Conservation (phyloP, 2,113 vertebrate species). For the Tilapia sparmanii region DNA sequence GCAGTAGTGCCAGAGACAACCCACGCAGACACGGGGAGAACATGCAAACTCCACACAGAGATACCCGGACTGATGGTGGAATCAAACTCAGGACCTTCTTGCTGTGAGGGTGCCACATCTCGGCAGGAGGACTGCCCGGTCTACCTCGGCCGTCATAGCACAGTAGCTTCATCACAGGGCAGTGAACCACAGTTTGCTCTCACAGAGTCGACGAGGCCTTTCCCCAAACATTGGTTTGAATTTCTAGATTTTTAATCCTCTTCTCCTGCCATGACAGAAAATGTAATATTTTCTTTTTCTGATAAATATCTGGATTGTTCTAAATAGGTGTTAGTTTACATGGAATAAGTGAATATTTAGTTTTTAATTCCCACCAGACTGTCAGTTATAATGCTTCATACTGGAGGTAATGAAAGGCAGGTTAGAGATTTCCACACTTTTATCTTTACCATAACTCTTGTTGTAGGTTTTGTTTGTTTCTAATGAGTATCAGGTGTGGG, state of each 20-base stretch:
- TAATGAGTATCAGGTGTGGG: too few relatives aligned
- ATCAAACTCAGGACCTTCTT: neutral
- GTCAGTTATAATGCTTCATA: neutral
- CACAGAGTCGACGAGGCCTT: neutral
- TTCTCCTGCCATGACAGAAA: too few relatives aligned
- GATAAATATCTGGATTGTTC: neutral
- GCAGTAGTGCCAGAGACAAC: rapidly evolving
- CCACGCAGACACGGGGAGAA: neutral
- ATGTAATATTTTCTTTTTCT: too few relatives aligned
- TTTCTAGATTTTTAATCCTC: neutral
- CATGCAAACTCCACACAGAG: neutral
- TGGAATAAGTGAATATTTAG: neutral
- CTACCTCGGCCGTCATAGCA: neutral
- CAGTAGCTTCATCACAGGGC: neutral
- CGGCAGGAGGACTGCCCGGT: rapidly evolving
- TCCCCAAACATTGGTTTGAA: neutral
- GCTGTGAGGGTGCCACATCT: neutral
- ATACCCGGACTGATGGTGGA: neutral
- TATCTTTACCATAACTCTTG: too few relatives aligned
- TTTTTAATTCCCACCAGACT: neutral
- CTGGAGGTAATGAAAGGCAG: neutral
- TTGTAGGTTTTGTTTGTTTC: too few relatives aligned
- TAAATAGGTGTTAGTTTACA: neutral
- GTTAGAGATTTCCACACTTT: neutral
- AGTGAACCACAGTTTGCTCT: neutral